Evolutionary conservation across 2,797 vertebrate genomes (phyloP).

Genomic region (Dicrostonyx torquatus): DNA sequence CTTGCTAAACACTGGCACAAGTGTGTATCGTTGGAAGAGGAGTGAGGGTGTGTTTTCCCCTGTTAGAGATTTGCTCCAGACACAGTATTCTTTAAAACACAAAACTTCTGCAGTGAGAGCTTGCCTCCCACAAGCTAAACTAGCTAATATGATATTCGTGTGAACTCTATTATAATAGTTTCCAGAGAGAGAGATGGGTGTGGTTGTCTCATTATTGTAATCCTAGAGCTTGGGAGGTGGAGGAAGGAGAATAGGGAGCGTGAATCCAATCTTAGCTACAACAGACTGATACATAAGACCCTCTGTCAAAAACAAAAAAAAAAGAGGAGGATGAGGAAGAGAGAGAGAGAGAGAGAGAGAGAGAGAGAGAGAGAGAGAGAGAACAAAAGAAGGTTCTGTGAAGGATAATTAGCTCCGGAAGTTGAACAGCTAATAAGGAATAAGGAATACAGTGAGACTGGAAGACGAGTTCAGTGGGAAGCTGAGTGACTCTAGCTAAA

Average conservation of each 20-base stretch:
- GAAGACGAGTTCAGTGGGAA: neutral
- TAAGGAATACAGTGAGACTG: neutral
- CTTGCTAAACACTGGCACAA: neutral
- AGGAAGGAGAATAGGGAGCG: neutral
- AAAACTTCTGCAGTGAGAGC: neutral
- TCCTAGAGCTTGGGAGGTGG: neutral
- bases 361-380: neutral
- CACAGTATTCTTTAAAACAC: neutral
- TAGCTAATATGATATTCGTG: no score
- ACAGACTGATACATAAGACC: neutral
- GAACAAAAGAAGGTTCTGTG: neutral
- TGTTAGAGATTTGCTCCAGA: neutral
- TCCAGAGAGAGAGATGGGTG: neutral
- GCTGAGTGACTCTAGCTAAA: neutral
- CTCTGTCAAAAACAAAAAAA: neutral
- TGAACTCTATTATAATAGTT: accelerated
- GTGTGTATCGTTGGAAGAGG: accelerated
- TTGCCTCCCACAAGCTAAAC: neutral
- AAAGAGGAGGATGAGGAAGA: neutral
- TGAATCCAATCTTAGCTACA: neutral
- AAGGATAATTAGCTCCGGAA: neutral
- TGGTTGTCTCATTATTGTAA: neutral
- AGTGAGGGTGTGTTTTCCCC: neutral
- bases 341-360: neutral
- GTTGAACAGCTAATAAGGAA: accelerated